Conservation (phyloP, 2,888 invertebrate genomes). For the Volucella inanis region DNA sequence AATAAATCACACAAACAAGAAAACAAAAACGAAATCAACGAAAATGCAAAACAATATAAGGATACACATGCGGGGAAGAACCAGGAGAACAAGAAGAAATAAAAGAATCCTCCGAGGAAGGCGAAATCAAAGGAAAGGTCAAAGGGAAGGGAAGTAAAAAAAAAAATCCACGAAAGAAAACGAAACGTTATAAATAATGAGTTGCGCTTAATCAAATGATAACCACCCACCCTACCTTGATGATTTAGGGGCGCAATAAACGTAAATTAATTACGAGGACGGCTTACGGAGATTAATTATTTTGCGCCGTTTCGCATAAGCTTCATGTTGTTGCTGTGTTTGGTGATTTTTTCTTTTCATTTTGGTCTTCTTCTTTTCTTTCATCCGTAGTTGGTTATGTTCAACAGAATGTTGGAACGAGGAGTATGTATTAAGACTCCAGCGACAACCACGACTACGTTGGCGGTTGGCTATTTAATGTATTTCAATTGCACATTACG, state of each 20-base stretch:
- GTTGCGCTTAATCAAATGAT: slow-evolving; percentile 76
- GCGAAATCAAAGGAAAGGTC: slow-evolving; percentile 42
- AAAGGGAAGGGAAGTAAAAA: background rate
- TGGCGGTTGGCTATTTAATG: slow-evolving; percentile 67
- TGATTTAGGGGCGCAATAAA: slow-evolving; percentile 77
- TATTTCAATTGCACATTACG: slow-evolving; percentile 73
- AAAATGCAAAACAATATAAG: slow-evolving; percentile 55
- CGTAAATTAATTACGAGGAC: slow-evolving; percentile 77
- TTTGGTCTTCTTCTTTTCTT: slow-evolving; percentile 2
- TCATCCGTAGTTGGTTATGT: slow-evolving; percentile 41
- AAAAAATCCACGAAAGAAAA: slow-evolving; percentile 62
- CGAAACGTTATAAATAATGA: slow-evolving; percentile 76
- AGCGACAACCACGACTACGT: slow-evolving; percentile 27
- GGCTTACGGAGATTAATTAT: slow-evolving; percentile 77
- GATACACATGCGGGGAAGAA: background rate
- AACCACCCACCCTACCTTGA: slow-evolving; percentile 77
- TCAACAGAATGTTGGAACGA: slow-evolving; percentile 7
- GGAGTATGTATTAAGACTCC: slow-evolving; percentile 47
- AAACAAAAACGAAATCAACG: slow-evolving; percentile 23
- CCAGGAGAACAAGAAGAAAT: slow-evolving; percentile 5
- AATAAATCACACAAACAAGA: slow-evolving; percentile 12
- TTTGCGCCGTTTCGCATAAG: slow-evolving; percentile 76
- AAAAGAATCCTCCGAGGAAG: slow-evolving; percentile 46
- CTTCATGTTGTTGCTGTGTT: slow-evolving; percentile 62
- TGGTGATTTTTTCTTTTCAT: slow-evolving; percentile 1